Percentiles rank a stretch among this genome's conserved stretches.
phyloP scores from a whole-genome alignment of 2,113 vertebrate species.

The Theristicus caerulescens region DNA sequence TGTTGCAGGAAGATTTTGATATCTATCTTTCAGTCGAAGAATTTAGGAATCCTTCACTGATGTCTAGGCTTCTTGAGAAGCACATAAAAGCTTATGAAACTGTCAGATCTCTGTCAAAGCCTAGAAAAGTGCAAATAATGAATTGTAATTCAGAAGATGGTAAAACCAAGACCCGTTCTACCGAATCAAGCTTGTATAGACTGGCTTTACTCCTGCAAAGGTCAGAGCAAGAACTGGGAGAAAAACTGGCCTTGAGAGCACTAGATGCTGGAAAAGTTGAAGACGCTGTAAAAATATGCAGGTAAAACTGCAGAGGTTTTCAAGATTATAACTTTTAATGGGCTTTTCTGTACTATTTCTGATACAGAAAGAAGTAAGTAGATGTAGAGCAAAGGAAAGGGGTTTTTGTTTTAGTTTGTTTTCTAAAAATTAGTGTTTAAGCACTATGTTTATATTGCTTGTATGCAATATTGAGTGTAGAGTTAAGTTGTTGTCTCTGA shows the following conservation, averaged over 20 bases:
- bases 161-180: constrained; percentile 56
- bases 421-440: background rate
- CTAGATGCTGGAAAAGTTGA: constrained; percentile 81
- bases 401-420: fast-evolving
- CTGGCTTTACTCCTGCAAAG: constrained; percentile 82
- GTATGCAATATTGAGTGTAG: too few species aligned
- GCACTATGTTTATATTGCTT: background rate
- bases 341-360: background rate
- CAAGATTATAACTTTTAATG: background rate
- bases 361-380: background rate
- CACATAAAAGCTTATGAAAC: constrained; percentile 81
- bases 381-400: background rate
- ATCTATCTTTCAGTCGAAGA: constrained; percentile 86
- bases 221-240: constrained; percentile 81
- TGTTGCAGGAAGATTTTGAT: constrained; percentile 85
- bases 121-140: background rate
- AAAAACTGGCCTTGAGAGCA: constrained; percentile 82
- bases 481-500: background rate
- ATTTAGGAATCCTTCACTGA: constrained; percentile 76
- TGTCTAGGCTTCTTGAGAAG: constrained; percentile 80
- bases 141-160: constrained; percentile 52
- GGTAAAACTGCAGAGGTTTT: constrained; percentile 69
- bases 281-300: constrained; percentile 84
- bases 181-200: constrained; percentile 76
- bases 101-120: constrained; percentile 35